Evolutionary conservation across 2,888 invertebrate genomes (phyloP), one percentile per base, ranked within the genome.

Genomic region (Netelia melanura): DNA sequence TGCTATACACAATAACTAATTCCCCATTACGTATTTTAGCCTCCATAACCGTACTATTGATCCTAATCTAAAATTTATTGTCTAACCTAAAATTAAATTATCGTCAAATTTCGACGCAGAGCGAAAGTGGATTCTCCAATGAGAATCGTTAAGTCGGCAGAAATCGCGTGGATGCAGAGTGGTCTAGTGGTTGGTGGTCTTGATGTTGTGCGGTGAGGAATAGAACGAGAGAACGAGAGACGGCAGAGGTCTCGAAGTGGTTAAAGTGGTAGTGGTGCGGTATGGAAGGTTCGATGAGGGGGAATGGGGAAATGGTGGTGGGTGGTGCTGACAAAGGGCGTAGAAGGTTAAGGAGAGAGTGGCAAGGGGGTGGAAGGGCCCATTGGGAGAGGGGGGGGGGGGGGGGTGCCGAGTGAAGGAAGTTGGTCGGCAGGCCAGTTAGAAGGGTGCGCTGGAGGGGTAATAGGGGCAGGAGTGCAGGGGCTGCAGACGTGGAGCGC

Each of bases 401-500:
- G 87, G 88, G 86, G 67, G 76, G 70, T 25, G 70, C 64, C 30
- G 58, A 54, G 44, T 21, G 79, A 74, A 71, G 61, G 75, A 77
- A 86, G 86, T 83, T 81, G 84, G 78, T 80, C 79, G 72, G 56
- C 78, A 67, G 74, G 75, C 43, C 62, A 67, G 80, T 62, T 61
- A 38, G 78, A 71, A 71, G 76, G 71, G 81, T 65, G 85, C 70
- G 72, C 77, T 56, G 62, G 83, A 84, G 81, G 88, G 87, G 87
- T 88, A 87, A 85, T 85, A 88, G 88, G 78, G 87, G 88, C 88
- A 88, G 88, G 84, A 87, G 88, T 89, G 91, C 91, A 90, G 91
- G 38, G 38, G 91, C 90, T 90, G 90, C 91, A 91, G 91, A 91
- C 91, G 91, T 91, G 91, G 90, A 91, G 91, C 90, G 92, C 92